Percentiles rank a stretch among this genome's conserved stretches.
Evolutionary conservation across 2,888 invertebrate genomes (phyloP).

Genomic region (Galerucella calmariensis): DNA sequence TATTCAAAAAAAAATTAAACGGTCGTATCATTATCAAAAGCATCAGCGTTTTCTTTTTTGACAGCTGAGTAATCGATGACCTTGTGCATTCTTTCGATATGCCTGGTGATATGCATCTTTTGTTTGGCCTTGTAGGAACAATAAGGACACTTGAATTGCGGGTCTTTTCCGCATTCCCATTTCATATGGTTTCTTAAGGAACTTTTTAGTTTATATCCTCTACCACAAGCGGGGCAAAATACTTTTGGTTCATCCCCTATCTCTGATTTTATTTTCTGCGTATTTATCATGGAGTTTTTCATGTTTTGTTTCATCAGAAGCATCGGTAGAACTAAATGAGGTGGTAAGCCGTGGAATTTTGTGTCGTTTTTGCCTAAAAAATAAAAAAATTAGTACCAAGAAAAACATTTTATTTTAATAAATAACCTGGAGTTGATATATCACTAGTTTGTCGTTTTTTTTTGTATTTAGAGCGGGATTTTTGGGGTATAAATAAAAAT

Average conservation of each 20-base stretch:
- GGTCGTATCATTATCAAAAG: background rate
- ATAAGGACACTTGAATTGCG: conserved; percentile 82
- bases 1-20: background rate
- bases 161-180: conserved; percentile 86
- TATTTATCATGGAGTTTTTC: conserved; percentile 59
- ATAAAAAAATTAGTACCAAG: conserved; percentile 15
- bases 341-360: conserved; percentile 62
- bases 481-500: background rate
- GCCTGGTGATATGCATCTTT: conserved; percentile 83
- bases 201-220: conserved; percentile 82
- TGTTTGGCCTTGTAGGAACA: conserved; percentile 83
- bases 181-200: conserved; percentile 83
- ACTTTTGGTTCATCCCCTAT: conserved; percentile 37
- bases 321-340: conserved; percentile 78
- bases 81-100: conserved; percentile 82
- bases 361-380: conserved; percentile 25
- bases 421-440: background rate
- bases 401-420: background rate
- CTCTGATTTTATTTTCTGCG: conserved; percentile 40
- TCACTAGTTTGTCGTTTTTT: no score
- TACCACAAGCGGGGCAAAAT: conserved; percentile 70
- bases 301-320: conserved; percentile 70
- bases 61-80: conserved; percentile 65
- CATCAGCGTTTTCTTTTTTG: conserved; percentile 22
- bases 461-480: no score